Evolutionary conservation across 2,113 vertebrate genomes (phyloP), one percentile per base, ranked within the genome.

Genomic region (Salvelinus fontinalis): DNA sequence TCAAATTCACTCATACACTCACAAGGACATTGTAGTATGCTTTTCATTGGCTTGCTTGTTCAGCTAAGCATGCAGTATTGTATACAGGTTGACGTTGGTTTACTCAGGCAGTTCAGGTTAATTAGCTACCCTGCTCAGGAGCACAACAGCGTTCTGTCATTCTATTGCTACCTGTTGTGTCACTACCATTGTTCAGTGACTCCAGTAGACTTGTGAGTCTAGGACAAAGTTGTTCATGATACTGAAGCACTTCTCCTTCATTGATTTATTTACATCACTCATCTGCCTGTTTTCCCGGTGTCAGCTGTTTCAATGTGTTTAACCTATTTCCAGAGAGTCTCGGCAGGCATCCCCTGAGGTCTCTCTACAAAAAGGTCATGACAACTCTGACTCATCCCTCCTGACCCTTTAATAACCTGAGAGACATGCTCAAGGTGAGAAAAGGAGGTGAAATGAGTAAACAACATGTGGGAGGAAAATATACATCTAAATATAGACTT

Each of bases 301-400:
- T 29, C 14, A 4, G 2, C 18, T 70, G 68, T 69, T 48, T 72
- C n/a, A 59, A 69, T 51, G 54, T 62, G 48, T 67, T 5, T 82
- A 77, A 83, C 80, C 85, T 67, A 75, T 84, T 86, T 86, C 44
- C 65, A 26, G 34, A 78, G n/a, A 68, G 54, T 27, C 27, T 39
- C 22, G 69, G 71, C 26, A 48, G 70, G 71, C 26, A 39, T 51
- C 59, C 77, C 67, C 70, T 2, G 51, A 75, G 68, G 70, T 73
- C 48, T 8, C 5, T 79, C 70, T 64, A 49, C 13, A 65, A 39
- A 57, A 73, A 73, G 77, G 65, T 69, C 49, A 3, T 67, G 39
- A 24, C 24, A 44, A 12, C 73, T 79, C 80, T 89, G 79, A 87
- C 75, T 78, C 81, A 84, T 73, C 75, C 29, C 4, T 57, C 4